Evolutionary conservation across 2,888 invertebrate species (phyloP).

Genomic region (Volucella bombylans): DNA sequence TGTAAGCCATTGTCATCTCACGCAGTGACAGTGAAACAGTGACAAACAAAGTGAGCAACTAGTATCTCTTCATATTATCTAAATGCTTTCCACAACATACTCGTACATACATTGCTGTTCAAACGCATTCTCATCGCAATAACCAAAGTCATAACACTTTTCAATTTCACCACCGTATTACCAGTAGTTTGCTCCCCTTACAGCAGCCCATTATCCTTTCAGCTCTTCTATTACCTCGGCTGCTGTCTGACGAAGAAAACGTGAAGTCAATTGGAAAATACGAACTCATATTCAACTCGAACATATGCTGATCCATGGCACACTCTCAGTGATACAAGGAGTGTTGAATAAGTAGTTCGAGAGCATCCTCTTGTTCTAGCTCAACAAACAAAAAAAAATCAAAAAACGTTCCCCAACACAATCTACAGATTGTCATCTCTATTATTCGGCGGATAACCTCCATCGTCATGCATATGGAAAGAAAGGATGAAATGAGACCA

Average conservation of each 20-base stretch:
- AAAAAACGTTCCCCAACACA: conserved; percentile 53
- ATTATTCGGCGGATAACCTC: conserved; percentile 67
- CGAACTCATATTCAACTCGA: conserved; percentile 51
- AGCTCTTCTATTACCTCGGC: too few relatives aligned
- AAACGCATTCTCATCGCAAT: too few relatives aligned
- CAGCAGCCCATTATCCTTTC: too few relatives aligned
- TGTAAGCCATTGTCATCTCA: too few relatives aligned
- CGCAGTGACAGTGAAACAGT: too few relatives aligned
- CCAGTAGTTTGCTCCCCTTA: too few relatives aligned
- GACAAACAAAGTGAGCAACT: too few relatives aligned
- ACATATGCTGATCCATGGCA: conserved; percentile 46
- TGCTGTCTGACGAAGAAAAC: background rate
- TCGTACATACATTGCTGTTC: too few relatives aligned
- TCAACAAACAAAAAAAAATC: background rate
- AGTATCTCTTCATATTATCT: too few relatives aligned
- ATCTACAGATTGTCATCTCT: conserved; percentile 73
- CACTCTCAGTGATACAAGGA: conserved; percentile 25
- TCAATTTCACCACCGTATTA: too few relatives aligned
- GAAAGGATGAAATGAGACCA: conserved; percentile 71
- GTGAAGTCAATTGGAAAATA: conserved; percentile 61
- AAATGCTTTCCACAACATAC: too few relatives aligned
- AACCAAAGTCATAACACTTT: too few relatives aligned
- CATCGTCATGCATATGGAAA: conserved; percentile 44
- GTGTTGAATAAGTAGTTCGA: conserved; percentile 1
- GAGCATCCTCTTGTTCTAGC: conserved; percentile 1